Conservation (phyloP, 2,113 vertebrate genomes). For the Muntiacus reevesi region DNA sequence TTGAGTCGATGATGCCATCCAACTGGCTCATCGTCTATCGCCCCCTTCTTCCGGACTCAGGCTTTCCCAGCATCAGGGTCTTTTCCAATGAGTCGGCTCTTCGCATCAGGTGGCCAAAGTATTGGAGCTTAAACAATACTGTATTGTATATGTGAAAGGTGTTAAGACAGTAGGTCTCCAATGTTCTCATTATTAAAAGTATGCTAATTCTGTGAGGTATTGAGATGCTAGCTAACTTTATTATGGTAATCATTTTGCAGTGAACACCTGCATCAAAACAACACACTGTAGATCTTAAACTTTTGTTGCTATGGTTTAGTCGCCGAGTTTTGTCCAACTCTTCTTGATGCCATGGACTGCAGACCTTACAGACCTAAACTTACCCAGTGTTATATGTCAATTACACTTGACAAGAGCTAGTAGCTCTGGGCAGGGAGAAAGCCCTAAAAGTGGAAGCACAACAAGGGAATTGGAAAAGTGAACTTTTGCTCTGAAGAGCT, state of each 20-base stretch:
- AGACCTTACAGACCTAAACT: background rate
- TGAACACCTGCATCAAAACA: background rate
- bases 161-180: background rate
- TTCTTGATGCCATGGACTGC: accelerated
- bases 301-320: background rate
- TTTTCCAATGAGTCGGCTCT: background rate
- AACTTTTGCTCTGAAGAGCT: background rate
- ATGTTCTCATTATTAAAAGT: background rate
- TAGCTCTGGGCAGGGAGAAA: background rate
- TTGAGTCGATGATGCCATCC: background rate
- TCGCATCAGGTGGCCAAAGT: background rate
- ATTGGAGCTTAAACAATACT: background rate
- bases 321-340: accelerated
- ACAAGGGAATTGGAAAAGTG: background rate
- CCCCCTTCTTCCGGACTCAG: background rate
- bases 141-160: background rate
- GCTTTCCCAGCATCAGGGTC: background rate
- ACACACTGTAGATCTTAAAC: background rate
- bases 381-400: background rate
- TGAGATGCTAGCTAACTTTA: background rate
- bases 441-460: background rate
- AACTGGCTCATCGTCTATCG: background rate
- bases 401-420: background rate
- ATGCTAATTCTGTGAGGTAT: background rate
- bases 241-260: background rate